Conservation (phyloP, 2,888 invertebrate genomes). For the Callimorpha dominula region DNA sequence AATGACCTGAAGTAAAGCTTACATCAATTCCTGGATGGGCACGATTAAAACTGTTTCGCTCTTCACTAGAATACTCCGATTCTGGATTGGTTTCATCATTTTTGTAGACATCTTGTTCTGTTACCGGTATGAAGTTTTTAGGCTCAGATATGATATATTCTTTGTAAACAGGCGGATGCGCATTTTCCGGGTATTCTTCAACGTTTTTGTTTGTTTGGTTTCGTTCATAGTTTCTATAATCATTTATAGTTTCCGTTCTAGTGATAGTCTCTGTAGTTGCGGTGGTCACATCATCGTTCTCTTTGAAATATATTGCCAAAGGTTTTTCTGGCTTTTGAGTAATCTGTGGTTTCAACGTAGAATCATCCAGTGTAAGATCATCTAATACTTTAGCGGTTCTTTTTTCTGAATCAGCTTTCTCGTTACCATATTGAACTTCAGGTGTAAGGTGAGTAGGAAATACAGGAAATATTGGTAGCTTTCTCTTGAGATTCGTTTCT, state of each 20-base stretch:
- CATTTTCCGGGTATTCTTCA: slow-evolving; percentile 49
- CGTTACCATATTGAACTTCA: slow-evolving; percentile 85
- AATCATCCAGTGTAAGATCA: slow-evolving; percentile 62
- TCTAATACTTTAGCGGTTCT: slow-evolving; percentile 71
- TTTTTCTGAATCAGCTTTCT: slow-evolving; percentile 76
- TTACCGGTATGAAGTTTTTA: slow-evolving; percentile 24
- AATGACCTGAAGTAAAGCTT: slow-evolving; percentile 88
- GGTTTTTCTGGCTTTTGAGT: slow-evolving; percentile 82
- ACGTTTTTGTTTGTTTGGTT: slow-evolving; percentile 58
- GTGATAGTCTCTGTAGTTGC: slow-evolving; percentile 65
- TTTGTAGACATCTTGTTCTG: slow-evolving; percentile 8
- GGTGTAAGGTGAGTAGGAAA: slow-evolving; percentile 79
- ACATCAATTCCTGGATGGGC: slow-evolving; percentile 55
- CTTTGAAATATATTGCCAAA: slow-evolving; percentile 75
- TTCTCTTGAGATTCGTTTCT: slow-evolving; percentile 59
- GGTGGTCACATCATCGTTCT: slow-evolving; percentile 60
- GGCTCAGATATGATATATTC: slow-evolving; percentile 40
- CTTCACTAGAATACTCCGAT: slow-evolving; percentile 52
- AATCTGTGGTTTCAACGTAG: slow-evolving; percentile 80
- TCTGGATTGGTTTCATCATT: neutral
- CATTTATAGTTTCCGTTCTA: slow-evolving; percentile 70
- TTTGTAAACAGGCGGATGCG: slow-evolving; percentile 43
- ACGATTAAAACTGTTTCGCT: slow-evolving; percentile 61
- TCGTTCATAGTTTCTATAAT: slow-evolving; percentile 64
- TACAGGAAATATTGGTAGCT: slow-evolving; percentile 72